phyloP scores from a whole-genome alignment of 2,888 invertebrate species.

The Diarsia brunnea region DNA sequence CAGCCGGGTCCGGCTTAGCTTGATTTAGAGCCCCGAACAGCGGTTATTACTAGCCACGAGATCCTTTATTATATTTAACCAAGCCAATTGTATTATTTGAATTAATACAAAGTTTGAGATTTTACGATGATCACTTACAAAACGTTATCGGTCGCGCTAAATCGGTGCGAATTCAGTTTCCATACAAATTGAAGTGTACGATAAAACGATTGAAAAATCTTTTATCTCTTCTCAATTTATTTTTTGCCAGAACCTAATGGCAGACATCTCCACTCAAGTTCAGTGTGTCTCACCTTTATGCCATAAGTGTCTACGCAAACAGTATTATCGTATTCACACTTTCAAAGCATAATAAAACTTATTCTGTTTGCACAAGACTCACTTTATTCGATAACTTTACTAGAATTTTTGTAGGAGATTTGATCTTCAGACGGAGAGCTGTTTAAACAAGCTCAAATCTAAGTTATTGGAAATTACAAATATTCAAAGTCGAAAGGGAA shows the following conservation, averaged over 20 bases:
- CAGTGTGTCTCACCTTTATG: constrained; percentile 8
- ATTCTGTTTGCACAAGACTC: constrained; percentile 18
- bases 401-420: not conserved
- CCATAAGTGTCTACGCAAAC: not conserved
- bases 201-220: not conserved
- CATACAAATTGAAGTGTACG: not conserved
- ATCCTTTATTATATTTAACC: no score
- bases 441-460: constrained; percentile 4
- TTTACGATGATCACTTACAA: not conserved
- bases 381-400: constrained; percentile 25
- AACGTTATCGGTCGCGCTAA: not conserved
- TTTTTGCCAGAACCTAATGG: not conserved
- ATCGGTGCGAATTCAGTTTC: not conserved
- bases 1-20: no score
- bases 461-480: not conserved
- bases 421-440: constrained; percentile 10
- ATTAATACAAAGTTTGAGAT: not conserved
- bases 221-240: not conserved
- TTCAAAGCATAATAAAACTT: constrained; percentile 7
- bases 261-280: not conserved
- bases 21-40: no score
- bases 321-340: constrained; percentile 2
- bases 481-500: constrained; percentile 1
- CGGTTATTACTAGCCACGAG: no score
- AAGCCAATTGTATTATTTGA: not conserved